Evolutionary conservation across 2,888 invertebrate species (phyloP).

Genomic region (Philaethria dido): DNA sequence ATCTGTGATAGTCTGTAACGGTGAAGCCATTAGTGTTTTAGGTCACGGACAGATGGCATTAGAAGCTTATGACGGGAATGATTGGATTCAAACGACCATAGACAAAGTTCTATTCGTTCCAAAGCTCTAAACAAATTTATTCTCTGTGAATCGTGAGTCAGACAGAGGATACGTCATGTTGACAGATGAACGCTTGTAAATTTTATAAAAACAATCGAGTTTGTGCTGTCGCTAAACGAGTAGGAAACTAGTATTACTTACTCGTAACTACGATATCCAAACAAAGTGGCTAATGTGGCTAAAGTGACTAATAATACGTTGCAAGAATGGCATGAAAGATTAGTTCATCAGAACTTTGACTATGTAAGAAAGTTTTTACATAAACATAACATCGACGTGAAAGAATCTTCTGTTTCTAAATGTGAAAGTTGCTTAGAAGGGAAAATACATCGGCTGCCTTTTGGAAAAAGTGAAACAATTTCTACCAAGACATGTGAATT

Average conservation of each 20-base stretch:
- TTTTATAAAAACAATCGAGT: too few species aligned
- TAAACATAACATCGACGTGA: slow-evolving; percentile 39
- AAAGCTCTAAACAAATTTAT: slow-evolving; percentile 40
- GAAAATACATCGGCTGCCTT: slow-evolving; percentile 37
- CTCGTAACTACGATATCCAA: too few species aligned
- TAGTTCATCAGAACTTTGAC: slow-evolving; percentile 21
- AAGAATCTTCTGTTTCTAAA: slow-evolving; percentile 10
- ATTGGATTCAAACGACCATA: slow-evolving; percentile 42
- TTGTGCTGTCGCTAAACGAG: too few species aligned
- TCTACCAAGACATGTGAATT: slow-evolving; percentile 43
- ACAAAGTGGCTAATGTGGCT: too few species aligned
- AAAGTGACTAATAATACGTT: not conserved
- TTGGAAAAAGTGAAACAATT: slow-evolving; percentile 6
- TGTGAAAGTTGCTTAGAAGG: slow-evolving; percentile 42
- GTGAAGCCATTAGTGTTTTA: slow-evolving; percentile 35
- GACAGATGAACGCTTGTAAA: not conserved
- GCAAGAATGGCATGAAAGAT: slow-evolving; percentile 41
- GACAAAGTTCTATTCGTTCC: slow-evolving; percentile 45
- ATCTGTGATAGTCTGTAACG: slow-evolving; percentile 44
- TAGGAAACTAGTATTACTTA: too few species aligned
- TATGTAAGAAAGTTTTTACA: slow-evolving; percentile 29
- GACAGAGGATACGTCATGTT: not conserved
- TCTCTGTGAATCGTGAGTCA: slow-evolving; percentile 41
- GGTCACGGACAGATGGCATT: slow-evolving; percentile 46
- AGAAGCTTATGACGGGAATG: slow-evolving; percentile 39